phyloP scores from a whole-genome alignment of 2,797 vertebrate species.

The Thalassophryne amazonica region DNA sequence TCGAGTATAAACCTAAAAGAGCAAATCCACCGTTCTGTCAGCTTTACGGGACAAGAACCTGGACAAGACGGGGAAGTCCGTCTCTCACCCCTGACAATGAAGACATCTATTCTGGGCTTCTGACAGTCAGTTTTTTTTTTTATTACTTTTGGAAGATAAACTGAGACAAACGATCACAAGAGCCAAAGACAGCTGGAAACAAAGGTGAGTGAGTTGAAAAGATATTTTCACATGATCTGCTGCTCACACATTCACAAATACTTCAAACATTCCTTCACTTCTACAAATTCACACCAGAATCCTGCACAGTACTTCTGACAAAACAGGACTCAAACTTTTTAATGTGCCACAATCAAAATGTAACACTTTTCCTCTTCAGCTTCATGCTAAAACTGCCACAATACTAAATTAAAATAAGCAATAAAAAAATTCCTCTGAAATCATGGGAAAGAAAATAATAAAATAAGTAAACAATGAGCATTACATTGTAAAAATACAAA shows the following conservation, averaged over 20 bases:
- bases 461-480: no score
- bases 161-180: conserved; percentile 12
- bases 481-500: no score
- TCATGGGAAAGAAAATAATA: no score
- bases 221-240: neutral
- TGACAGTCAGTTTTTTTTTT: no score
- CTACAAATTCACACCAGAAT: neutral
- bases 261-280: neutral
- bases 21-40: neutral
- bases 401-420: no score
- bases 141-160: neutral
- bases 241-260: neutral
- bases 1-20: conserved; percentile 19
- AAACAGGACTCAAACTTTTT: no score
- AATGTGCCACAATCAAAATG: no score
- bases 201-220: neutral
- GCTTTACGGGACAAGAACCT: conserved; percentile 22
- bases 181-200: neutral
- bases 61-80: neutral
- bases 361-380: no score
- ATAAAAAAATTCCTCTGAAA: no score
- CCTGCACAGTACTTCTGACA: neutral
- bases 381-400: no score
- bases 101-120: conserved; percentile 30
- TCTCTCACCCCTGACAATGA: neutral